phyloP scores from a whole-genome alignment of 2,113 vertebrate genomes.

The Corythornis cristatus region DNA sequence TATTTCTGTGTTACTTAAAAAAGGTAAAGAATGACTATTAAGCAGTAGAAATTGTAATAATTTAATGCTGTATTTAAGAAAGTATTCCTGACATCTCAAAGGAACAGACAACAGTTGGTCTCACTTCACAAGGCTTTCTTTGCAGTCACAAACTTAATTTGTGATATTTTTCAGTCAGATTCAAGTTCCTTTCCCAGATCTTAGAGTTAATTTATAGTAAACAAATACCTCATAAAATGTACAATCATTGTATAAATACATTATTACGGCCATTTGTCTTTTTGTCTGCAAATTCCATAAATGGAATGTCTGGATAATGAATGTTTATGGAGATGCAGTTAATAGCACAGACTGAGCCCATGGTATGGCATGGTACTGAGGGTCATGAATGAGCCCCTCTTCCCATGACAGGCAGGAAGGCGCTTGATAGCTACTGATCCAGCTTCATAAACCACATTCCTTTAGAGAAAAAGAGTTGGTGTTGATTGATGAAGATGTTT shows the following conservation, averaged over 20 bases:
- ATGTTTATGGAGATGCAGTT: neutral
- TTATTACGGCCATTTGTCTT: slow-evolving; percentile 5
- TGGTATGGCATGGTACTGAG: fast-evolving
- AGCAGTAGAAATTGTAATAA: neutral
- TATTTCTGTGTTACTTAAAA: neutral
- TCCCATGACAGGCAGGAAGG: neutral
- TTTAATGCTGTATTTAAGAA: neutral
- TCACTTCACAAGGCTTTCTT: neutral
- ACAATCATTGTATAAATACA: neutral
- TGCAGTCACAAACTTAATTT: neutral
- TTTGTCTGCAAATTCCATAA: slow-evolving; percentile 6
- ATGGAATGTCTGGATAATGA: neutral
- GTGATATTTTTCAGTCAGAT: neutral
- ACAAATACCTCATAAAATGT: neutral
- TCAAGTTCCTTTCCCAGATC: neutral
- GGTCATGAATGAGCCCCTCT: neutral
- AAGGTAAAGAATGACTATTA: neutral
- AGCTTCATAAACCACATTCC: neutral
- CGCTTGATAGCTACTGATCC: neutral
- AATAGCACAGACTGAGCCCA: neutral
- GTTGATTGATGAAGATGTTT: neutral
- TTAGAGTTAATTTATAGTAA: slow-evolving; percentile 7
- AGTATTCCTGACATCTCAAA: neutral
- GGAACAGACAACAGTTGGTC: neutral
- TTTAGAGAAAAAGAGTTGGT: neutral